Evolutionary conservation across 2,888 invertebrate genomes (phyloP), one percentile per base, ranked within the genome.

Genomic region (Malthinus flaveolus): DNA sequence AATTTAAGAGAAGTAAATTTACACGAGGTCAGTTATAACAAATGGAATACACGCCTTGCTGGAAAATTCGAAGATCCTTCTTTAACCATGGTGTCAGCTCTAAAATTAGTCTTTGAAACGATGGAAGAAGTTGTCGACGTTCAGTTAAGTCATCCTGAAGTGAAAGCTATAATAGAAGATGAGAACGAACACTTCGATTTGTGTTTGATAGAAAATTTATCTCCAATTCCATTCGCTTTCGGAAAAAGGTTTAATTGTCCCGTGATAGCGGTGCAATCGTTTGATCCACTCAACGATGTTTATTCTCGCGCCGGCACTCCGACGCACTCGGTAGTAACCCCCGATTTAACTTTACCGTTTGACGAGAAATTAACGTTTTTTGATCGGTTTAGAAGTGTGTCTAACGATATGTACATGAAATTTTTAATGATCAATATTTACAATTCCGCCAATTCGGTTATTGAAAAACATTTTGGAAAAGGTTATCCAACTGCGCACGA

Each of bases 381-480:
- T 9, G 15, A 39, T 5, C 39, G 39, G 6, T 1, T 39, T 1
- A 3, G 6, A 6, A 39, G 39, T 15, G 39, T 39, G 1, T 46
- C 8, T 31, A 4, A 32, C 32, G 31, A 12, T 12, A n/a, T 39
- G 1, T 13, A 39, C 6, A 39, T 39, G 12, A 39, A 12, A 1
- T 48, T 11, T 34, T 15, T 15, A 32, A 23, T 23, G 23, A 23
- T 23, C 3, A 2, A 5, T 5, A 23, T 23, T 2, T 23, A 3
- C 5, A 23, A 5, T 23, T 23, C 23, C 5, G 23, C 23, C 2
- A 23, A 23, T 23, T 2, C 5, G 23, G 23, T 46, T n/a, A 49
- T 68, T 7, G 58, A 55, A 37, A 69, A 67, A 45, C 68, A 72
- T 64, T 75, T 77, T 49, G 76, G 75, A 0, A 59, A 69, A 3